A percentile compares a stretch with the other conserved stretches of the same genome.
phyloP scores from a whole-genome alignment of 2,113 vertebrate species.

The Marmota flaviventris region DNA sequence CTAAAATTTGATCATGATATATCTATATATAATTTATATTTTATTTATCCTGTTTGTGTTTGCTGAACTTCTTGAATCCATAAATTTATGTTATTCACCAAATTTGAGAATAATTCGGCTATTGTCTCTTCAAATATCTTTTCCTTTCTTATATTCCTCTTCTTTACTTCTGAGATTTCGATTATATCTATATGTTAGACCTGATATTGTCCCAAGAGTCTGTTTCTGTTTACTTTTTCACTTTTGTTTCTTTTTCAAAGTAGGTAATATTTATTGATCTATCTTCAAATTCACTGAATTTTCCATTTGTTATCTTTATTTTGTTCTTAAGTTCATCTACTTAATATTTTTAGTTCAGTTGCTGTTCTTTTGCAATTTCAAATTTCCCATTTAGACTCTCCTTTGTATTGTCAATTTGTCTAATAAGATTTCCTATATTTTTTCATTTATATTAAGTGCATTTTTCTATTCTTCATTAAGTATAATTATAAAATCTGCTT shows the following conservation, averaged over 20 bases:
- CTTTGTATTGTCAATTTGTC: background rate
- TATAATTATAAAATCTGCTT: background rate
- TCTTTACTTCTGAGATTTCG: background rate
- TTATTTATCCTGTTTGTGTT: background rate
- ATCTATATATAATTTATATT: background rate
- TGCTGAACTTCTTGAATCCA: background rate
- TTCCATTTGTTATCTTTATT: background rate
- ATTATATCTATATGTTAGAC: background rate
- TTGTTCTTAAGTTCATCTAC: background rate
- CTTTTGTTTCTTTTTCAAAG: slow-evolving; percentile 1
- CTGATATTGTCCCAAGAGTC: background rate
- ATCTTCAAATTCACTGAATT: background rate
- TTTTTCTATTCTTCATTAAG: background rate
- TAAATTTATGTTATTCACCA: background rate
- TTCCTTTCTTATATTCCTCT: background rate
- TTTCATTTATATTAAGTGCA: background rate
- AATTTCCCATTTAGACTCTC: background rate
- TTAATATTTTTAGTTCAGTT: background rate
- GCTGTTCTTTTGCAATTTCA: background rate
- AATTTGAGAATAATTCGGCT: no score
- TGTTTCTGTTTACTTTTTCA: background rate
- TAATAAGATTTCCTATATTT: background rate
- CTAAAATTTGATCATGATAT: background rate
- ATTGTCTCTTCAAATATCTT: background rate
- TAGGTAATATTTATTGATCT: background rate